phyloP scores from a whole-genome alignment of 1,140 invertebrate genomes.

The Brachionus calyciflorus region DNA sequence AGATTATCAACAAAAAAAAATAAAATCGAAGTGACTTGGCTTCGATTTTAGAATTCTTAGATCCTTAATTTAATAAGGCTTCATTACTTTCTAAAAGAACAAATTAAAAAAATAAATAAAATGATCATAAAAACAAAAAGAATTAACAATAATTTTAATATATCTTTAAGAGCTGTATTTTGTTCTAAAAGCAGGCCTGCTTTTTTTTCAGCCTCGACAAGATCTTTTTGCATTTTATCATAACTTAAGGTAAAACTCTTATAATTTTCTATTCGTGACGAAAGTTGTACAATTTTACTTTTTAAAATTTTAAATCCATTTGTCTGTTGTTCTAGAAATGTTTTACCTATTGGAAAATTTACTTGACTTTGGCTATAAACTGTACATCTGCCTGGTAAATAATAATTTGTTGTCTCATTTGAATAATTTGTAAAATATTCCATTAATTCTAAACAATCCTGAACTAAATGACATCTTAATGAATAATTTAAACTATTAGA shows the following conservation, averaged over 20 bases:
- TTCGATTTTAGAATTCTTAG: neutral
- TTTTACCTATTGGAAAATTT: slow-evolving; percentile 7
- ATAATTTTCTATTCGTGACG: neutral
- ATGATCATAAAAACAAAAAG: neutral
- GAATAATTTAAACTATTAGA: neutral
- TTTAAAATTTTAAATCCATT: neutral
- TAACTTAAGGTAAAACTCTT: neutral
- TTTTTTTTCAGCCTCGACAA: neutral
- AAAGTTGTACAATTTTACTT: neutral
- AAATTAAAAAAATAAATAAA: neutral
- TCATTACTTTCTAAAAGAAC: neutral
- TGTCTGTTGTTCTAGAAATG: slow-evolving; percentile 1
- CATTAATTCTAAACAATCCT: slow-evolving; percentile 2
- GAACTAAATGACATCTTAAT: neutral
- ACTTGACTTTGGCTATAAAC: neutral
- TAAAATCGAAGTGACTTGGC: too few relatives aligned
- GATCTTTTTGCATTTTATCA: neutral
- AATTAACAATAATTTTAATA: neutral
- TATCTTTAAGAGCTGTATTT: neutral
- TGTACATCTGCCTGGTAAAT: neutral
- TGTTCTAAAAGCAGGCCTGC: neutral
- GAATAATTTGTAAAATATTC: slow-evolving; percentile 16
- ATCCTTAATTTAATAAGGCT: neutral
- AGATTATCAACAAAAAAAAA: too few relatives aligned
- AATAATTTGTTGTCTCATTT: neutral